Base-by-base conservation (phyloP, 2,888 invertebrate species). In the Digitonthophagus gazella region DNA sequence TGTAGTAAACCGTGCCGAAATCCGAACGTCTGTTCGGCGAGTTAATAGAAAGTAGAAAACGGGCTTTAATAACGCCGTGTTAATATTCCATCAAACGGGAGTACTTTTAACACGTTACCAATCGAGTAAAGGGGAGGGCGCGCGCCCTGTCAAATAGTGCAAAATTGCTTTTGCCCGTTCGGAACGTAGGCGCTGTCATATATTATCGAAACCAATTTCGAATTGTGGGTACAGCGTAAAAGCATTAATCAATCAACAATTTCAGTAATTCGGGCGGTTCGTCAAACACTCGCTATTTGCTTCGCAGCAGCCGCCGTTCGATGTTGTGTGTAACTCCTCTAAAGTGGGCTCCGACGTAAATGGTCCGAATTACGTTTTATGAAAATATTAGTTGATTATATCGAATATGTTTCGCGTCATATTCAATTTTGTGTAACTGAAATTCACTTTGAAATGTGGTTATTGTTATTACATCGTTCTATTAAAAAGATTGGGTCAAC, bases 231-330 rank as follows among this genome's bases (percentile, higher is more conserved):
- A 61, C 19, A 61, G 18, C 18, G 61, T 61, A 61, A 61, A 61
- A 61, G 61, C 18, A 61, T 61, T 61, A 61, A 61, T 61, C 61
- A 61, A 61, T 61, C 61, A 61, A n/a, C 61, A 44, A 44, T 44
- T 44, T 44, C 28, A 44, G 28, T 44, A 44, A 44, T 44, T 44
- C 28, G 28, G 28, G 28, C 11, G 28, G 28, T 44, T 44, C 28
- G 28, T 44, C 28, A 44, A 44, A 44, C 28, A 44, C 28, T 44
- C 28, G 28, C 28, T 44, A 44, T 44, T 44, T 44, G 28, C 28
- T 44, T 44, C 28, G 28, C 8, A 44, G 11, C 28, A 44, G 28
- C 11, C 28, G 28, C 28, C 28, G 28, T 44, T 44, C 28, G 28
- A 44, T 44, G 28, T 44, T 44, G 28, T 11, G 3, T 5, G 28